Evolutionary conservation across 2,888 invertebrate species (phyloP), one percentile per base, ranked within the genome.

Genomic region (Caenorhabditis angaria): DNA sequence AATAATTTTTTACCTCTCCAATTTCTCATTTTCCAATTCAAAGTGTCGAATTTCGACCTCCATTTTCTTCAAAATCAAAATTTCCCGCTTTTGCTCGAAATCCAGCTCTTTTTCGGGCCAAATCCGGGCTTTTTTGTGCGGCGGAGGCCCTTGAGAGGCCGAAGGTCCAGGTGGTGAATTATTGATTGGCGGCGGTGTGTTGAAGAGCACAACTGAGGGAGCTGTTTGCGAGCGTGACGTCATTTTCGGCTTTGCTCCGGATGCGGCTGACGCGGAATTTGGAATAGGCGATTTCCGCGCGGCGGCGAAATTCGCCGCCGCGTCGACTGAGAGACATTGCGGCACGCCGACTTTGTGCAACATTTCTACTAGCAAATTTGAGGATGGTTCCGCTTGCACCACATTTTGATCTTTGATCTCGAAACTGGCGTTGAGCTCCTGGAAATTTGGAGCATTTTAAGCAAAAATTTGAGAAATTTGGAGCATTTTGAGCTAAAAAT

Each of bases 1-100:
- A 32, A 32, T 32, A 32, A 32, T 8, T 32, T 32, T 5, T 32
- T 32, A 70, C 74, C 54, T 41, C 57, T 70, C 70, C 12, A 74
- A 41, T 55, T 74, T 74, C 28, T 74, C 74, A 29, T 74, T 74
- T 27, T 64, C 28, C 57, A 74, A 41, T 53, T 74, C 74, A 2
- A 60, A 58, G 41, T 67, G 61, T 28, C 70, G 58, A 53, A 70
- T 59, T 2, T 74, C 74, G 20, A 64, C 60, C 22, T 74, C 74
- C 22, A 74, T 50, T n/a, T 70, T 70, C 10, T 60, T 61, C 22
- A 70, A 54, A 22, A 57, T 32, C 50, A 74, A 53, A 8, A 63
- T 32, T 27, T 74, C 74, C 48, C 57, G 66, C 25, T 61, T 74
- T 41, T 70, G 65, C 32, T 74, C 73, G n/a, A 57, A 65, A 10